phyloP scores from a whole-genome alignment of 2,797 vertebrate genomes.

The Dermochelys coriacea region DNA sequence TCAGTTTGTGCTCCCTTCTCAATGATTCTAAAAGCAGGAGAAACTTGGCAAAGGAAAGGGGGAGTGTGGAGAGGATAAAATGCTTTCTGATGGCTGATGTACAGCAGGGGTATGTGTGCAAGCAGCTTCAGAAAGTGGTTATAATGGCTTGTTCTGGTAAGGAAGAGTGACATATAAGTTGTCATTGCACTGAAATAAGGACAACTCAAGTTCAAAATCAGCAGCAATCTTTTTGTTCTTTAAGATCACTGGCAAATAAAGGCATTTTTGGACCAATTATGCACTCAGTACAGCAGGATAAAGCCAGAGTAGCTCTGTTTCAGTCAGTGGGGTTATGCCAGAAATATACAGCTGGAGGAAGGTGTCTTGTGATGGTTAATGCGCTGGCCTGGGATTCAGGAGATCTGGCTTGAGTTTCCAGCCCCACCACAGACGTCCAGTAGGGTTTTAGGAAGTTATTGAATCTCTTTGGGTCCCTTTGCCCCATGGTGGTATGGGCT shows the following conservation, averaged over 20 bases:
- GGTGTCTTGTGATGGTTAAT: neutral
- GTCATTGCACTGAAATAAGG: neutral
- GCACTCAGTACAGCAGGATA: neutral
- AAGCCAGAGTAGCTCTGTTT: neutral
- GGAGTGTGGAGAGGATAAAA: neutral
- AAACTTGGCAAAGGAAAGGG: slow-evolving; percentile 42
- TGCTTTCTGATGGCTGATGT: slow-evolving; percentile 28
- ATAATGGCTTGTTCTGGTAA: neutral
- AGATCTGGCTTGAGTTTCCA: neutral
- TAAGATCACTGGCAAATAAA: neutral
- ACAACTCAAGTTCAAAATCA: neutral
- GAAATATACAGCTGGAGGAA: neutral
- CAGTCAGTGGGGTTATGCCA: neutral
- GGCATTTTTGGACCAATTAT: neutral
- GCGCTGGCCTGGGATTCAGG: neutral
- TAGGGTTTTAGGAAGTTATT: neutral
- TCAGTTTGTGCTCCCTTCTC: slow-evolving; percentile 52
- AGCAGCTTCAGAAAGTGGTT: neutral
- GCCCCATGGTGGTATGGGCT: too few species aligned
- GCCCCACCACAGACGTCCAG: neutral
- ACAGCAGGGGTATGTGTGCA: neutral
- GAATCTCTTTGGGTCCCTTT: neutral
- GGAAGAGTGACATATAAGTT: neutral
- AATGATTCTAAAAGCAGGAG: slow-evolving; percentile 67
- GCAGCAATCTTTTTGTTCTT: neutral